Base-by-base conservation (phyloP, 2,888 invertebrate genomes). In the Mythimna impura region DNA sequence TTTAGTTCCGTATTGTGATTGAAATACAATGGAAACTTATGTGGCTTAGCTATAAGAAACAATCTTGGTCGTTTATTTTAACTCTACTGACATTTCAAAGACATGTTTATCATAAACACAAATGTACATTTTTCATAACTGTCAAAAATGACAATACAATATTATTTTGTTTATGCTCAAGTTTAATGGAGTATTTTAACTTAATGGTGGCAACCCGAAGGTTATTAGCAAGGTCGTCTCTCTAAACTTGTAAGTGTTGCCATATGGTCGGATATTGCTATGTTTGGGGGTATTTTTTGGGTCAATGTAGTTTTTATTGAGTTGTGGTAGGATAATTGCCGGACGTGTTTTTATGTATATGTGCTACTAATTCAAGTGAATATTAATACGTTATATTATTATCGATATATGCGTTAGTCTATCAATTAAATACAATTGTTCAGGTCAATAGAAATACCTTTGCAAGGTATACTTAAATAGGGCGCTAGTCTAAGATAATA, bases 251-350 rank as follows among this genome's bases (percentile, higher is more conserved):
- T 20, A 47, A 25, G 73, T 77, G 75, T 81, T 84, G 78, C 76
- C 74, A 78, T 81, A 82, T 76, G 76, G 60, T 62, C 55, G 63
- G 63, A 70, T 61, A 54, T 65, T 67, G 71, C 72, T 73, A 36
- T 78, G 73, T 80, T 80, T 84, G 66, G 66, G 71, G 77, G 73
- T 82, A 67, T 70, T 72, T 75, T 77, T 61, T 82, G 57, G 73
- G 79, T 81, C 73, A 81, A 63, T 65, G 70, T 34, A 55, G 66
- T 64, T 76, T 62, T 76, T 66, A 52, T 70, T 0, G 1, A 25
- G 36, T 67, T n/a, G 1, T 55, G 7, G 1, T 55, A 0, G 9
- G 17, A 40, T 64, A 66, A 60, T 65, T 40, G 55, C 30, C 20
- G 40, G 50, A 50, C 22, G 52, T 34, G n/a, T 47, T 50, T 63